Evolutionary conservation across 2,797 vertebrate genomes (phyloP).

Genomic region (Anguilla pacifica): DNA sequence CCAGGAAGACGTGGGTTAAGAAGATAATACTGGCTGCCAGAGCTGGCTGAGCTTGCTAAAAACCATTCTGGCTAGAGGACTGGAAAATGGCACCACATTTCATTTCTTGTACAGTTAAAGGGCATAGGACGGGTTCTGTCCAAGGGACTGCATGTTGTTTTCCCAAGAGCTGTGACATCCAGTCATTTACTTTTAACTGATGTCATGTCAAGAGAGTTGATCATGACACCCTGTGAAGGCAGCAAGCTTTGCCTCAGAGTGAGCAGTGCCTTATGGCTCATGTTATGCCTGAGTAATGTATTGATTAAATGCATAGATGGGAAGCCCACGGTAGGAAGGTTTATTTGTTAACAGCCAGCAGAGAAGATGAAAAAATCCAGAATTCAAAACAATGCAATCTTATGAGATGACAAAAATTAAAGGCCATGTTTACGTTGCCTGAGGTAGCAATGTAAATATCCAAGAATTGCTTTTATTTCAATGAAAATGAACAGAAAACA

Average conservation of each 20-base stretch:
- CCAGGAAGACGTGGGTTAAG: not conserved
- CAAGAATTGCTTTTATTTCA: not conserved
- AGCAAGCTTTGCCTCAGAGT: not conserved
- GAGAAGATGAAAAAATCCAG: not conserved
- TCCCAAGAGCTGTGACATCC: not conserved
- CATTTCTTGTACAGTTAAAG: not conserved
- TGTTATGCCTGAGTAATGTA: not conserved
- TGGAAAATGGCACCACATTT: not conserved
- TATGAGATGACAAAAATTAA: not conserved
- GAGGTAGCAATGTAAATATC: not conserved
- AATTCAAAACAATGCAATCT: not conserved
- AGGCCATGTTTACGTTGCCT: not conserved
- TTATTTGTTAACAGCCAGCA: not conserved
- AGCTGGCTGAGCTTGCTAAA: not conserved
- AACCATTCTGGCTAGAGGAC: not conserved
- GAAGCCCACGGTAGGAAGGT: not conserved
- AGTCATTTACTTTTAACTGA: not conserved
- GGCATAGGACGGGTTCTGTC: not conserved
- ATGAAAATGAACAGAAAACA: not conserved
- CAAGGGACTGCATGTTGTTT: not conserved
- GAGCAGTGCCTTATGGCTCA: not conserved
- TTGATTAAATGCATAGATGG: not conserved
- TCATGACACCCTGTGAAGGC: not conserved
- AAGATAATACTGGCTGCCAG: not conserved
- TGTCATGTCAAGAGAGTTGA: not conserved